Conservation (phyloP, 2,797 vertebrate genomes). For the Urophycis tenuis region DNA sequence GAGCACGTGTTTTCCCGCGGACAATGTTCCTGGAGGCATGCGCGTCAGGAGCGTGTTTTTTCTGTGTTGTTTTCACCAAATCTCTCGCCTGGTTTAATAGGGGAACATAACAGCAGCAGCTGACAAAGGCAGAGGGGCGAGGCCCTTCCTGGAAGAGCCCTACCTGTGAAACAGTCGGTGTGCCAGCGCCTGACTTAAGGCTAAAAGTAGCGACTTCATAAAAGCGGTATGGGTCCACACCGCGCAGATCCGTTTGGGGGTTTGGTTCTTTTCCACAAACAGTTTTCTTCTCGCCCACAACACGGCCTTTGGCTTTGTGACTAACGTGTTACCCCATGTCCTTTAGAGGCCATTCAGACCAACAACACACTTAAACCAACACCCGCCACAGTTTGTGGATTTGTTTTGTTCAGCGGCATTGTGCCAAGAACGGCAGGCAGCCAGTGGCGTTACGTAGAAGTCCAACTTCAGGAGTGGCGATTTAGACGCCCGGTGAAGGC, state of each 20-base stretch:
- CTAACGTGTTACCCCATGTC: neutral
- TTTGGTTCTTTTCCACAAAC: constrained; percentile 10
- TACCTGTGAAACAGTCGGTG: constrained; percentile 19
- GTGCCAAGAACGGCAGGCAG: neutral
- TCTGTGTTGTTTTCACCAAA: constrained; percentile 28
- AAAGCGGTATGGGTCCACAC: constrained; percentile 16
- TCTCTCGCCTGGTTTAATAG: constrained; percentile 43
- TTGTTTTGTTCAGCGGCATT: constrained; percentile 3
- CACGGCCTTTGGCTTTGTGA: neutral
- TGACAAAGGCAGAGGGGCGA: constrained; percentile 32
- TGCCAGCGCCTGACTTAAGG: constrained; percentile 17
- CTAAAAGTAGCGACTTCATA: constrained; percentile 25
- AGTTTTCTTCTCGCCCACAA: neutral
- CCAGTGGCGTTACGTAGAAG: constrained; percentile 2
- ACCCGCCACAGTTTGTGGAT: neutral
- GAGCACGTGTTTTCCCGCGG: constrained; percentile 47
- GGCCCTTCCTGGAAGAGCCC: constrained; percentile 16
- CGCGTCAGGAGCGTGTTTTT: constrained; percentile 19
- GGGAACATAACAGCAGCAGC: constrained; percentile 36
- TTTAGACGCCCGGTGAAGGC: constrained; percentile 21
- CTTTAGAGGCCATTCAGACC: neutral
- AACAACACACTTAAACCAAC: neutral
- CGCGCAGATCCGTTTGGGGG: constrained; percentile 5
- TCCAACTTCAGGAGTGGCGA: constrained; percentile 31
- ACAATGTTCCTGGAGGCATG: constrained; percentile 39